Evolutionary conservation across 2,797 vertebrate species (phyloP), one percentile per base, ranked within the genome.

Genomic region (Mionectes olivaceus): DNA sequence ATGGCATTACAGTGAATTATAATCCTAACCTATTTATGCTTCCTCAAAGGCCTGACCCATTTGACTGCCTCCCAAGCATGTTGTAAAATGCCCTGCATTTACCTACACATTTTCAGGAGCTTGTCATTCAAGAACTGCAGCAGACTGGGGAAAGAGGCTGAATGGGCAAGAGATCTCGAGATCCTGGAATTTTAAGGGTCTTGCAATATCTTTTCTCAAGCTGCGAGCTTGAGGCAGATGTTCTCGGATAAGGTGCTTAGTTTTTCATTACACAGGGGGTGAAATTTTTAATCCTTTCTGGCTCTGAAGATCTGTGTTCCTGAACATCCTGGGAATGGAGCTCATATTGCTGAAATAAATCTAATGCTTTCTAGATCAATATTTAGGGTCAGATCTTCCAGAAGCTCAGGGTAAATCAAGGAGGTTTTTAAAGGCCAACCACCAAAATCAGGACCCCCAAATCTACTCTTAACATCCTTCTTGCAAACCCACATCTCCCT

Each of bases 1-100:
- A 68, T 95, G 93, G 84, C 93, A 93, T 95, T 94, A 89, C 67
- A 83, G 44, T 95, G 95, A 95, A 82, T 96, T 97, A 94, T 91
- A 92, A 78, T 92, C 64, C 83, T 94, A 94, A 91, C 77, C 77
- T 94, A 88, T 93, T 97, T 68, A 86, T 44, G 46, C 56, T 92
- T 84, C 82, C 55, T 94, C 82, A 95, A 97, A 97, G 60, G 59
- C 73, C 74, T 89, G 68, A 80, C 33, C 85, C 28, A 5, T 96
- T 95, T 96, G 76, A 83, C 61, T 96, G 70, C 87, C 46, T 90
- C 4, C 18, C 49, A 88, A 94, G 83, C 60, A 70, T 55, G 83
- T 90, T 90, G 89, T 88, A 95, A 96, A 96, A 90, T 57, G 37
- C 73, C 39, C 53, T 1, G 4, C 82, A 93, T 95, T 93, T 95